phyloP scores from a whole-genome alignment of 2,888 invertebrate genomes.

The Chalcosyrphus nemorum region DNA sequence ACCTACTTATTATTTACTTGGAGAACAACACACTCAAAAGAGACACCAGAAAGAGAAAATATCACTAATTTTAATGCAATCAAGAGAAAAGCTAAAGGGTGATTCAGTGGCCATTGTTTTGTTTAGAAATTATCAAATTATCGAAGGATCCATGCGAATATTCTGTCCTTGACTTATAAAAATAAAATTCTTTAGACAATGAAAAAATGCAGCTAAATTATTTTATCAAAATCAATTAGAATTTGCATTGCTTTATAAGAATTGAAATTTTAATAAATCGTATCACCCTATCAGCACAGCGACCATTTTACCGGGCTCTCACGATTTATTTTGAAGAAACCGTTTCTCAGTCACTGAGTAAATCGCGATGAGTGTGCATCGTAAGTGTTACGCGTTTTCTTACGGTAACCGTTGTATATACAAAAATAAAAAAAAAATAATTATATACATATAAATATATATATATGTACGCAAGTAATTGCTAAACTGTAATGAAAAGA shows the following conservation, averaged over 20 bases:
- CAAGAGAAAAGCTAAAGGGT: constrained; percentile 55
- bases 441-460: constrained; percentile 65
- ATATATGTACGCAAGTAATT: constrained; percentile 74
- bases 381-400: constrained; percentile 76
- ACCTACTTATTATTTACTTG: constrained; percentile 29
- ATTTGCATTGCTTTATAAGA: background rate
- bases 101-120: background rate
- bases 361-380: constrained; percentile 79
- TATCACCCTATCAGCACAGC: constrained; percentile 53
- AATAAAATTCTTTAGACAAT: background rate
- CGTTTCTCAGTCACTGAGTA: constrained; percentile 79
- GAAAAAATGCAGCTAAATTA: background rate
- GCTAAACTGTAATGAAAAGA: constrained; percentile 68
- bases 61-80: background rate
- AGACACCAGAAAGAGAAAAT: constrained; percentile 25
- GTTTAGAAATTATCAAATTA: background rate
- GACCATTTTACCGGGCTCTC: constrained; percentile 66
- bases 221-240: background rate
- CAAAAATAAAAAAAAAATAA: constrained; percentile 67
- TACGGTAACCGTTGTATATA: constrained; percentile 75
- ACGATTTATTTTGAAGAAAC: constrained; percentile 66
- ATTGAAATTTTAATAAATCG: background rate
- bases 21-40: constrained; percentile 16
- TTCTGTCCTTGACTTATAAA: background rate
- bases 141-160: background rate